Conservation (phyloP, 2,888 invertebrate genomes). For the Bombylius major region DNA sequence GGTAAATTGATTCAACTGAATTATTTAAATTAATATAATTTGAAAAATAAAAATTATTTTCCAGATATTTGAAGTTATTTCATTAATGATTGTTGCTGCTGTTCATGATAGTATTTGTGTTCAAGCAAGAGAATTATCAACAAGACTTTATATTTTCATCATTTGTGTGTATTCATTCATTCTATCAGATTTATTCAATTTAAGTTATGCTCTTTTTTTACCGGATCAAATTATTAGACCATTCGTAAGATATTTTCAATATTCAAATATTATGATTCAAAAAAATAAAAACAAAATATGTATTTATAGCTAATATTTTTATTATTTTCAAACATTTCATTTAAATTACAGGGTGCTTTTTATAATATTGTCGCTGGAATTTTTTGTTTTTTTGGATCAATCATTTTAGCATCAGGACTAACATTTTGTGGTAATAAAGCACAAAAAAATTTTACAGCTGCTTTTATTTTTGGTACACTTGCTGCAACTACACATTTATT, state of each 20-base stretch:
- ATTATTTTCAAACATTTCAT: too few relatives aligned
- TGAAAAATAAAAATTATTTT: neutral
- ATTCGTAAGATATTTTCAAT: neutral
- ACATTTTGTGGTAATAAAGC: conserved; percentile 2
- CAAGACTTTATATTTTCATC: neutral
- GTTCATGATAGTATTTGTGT: neutral
- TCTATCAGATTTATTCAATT: neutral
- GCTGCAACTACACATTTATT: neutral
- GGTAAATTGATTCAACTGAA: too few relatives aligned
- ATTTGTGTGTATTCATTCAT: neutral
- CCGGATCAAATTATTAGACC: neutral
- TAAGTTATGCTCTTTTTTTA: neutral
- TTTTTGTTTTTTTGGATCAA: neutral
- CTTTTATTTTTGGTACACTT: conserved; percentile 49
- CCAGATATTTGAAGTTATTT: neutral
- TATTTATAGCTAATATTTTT: too few relatives aligned
- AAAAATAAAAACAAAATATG: too few relatives aligned
- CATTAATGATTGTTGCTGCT: neutral
- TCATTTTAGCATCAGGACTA: neutral
- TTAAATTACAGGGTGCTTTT: neutral
- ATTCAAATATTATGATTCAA: too few relatives aligned
- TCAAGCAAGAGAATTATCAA: neutral
- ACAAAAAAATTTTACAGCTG: conserved; percentile 38
- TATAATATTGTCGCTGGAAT: neutral
- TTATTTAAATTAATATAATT: too few relatives aligned